Conservation (phyloP, 2,888 invertebrate genomes). For the Pantelozetes paolii region DNA sequence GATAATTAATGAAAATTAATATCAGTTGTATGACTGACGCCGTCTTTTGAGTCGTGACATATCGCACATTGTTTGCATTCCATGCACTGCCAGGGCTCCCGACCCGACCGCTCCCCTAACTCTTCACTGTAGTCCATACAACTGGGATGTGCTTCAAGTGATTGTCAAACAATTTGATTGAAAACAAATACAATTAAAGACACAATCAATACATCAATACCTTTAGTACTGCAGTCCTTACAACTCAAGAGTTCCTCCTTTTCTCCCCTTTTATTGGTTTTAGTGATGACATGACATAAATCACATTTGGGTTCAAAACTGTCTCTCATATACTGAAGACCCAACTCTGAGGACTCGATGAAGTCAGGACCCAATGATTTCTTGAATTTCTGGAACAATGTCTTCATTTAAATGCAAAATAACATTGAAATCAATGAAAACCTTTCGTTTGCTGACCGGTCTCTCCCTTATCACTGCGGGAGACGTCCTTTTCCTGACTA, state of each 20-base stretch:
- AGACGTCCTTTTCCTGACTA: not conserved
- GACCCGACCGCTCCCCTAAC: slow-evolving; percentile 53
- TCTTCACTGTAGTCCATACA: slow-evolving; percentile 56
- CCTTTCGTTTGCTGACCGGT: slow-evolving; percentile 35
- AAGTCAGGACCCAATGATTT: slow-evolving; percentile 51
- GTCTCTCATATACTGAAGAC: slow-evolving; percentile 44
- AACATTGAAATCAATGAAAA: not conserved
- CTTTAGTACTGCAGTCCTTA: slow-evolving; percentile 68
- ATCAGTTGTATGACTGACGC: not conserved
- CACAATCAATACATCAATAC: slow-evolving; percentile 50
- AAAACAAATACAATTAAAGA: not conserved
- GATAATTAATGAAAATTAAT: not conserved
- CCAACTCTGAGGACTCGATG: slow-evolving; percentile 46
- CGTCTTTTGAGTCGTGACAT: slow-evolving; percentile 65
- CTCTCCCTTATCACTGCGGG: not conserved
- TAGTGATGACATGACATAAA: slow-evolving; percentile 51
- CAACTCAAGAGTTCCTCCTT: slow-evolving; percentile 65
- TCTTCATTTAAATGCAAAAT: not conserved
- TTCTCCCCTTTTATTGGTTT: slow-evolving; percentile 55
- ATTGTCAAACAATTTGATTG: too few species aligned
- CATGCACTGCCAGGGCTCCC: slow-evolving; percentile 72
- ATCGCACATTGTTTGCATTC: slow-evolving; percentile 81
- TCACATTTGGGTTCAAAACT: slow-evolving; percentile 50
- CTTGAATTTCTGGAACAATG: slow-evolving; percentile 47
- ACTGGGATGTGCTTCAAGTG: slow-evolving; percentile 55